A percentile compares a stretch with the other conserved stretches of the same genome.
Evolutionary conservation across 2,888 invertebrate genomes (phyloP).

Genomic region (Drosophila tripunctata): DNA sequence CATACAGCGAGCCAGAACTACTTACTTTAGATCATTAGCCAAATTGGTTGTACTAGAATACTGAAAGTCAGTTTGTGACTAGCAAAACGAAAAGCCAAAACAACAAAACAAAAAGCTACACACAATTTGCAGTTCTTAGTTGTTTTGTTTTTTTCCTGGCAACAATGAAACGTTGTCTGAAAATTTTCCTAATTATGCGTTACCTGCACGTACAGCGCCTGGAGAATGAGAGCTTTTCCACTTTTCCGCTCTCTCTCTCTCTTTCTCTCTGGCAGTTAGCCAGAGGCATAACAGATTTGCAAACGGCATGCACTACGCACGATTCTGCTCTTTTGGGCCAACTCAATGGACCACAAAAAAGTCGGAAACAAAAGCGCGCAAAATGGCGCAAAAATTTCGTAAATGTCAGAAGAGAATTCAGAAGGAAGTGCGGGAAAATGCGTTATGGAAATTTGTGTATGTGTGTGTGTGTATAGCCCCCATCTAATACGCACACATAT

Average conservation of each 20-base stretch:
- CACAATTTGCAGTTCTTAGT: conserved; percentile 11
- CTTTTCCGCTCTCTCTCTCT: background rate
- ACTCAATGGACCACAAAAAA: conserved; percentile 63
- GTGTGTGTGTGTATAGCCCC: conserved; percentile 19
- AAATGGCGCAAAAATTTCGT: conserved; percentile 39
- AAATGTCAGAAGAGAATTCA: conserved; percentile 6
- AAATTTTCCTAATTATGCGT: conserved; percentile 74
- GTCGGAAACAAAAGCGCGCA: conserved; percentile 49
- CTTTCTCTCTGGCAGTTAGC: background rate
- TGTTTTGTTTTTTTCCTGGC: conserved; percentile 32
- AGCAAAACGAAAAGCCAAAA: background rate
- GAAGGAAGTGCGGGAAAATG: conserved; percentile 9
- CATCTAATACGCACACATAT: conserved; percentile 5
- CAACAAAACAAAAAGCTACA: conserved; percentile 2
- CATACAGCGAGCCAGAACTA: background rate
- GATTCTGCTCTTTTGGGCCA: conserved; percentile 6
- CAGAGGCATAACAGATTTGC: conserved; percentile 31
- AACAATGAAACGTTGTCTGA: conserved; percentile 49
- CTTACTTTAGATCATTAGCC: conserved; percentile 26
- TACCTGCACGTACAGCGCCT: conserved; percentile 62
- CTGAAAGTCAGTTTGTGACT: conserved; percentile 1
- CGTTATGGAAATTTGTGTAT: conserved; percentile 50
- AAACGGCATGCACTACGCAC: conserved; percentile 37
- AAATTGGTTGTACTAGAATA: conserved; percentile 15
- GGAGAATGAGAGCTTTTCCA: background rate